Percentiles rank a stretch among this genome's conserved stretches.
Evolutionary conservation across 64 coral and sea anemone species (phyloP).

Genomic region (Pocillopora damicornis): DNA sequence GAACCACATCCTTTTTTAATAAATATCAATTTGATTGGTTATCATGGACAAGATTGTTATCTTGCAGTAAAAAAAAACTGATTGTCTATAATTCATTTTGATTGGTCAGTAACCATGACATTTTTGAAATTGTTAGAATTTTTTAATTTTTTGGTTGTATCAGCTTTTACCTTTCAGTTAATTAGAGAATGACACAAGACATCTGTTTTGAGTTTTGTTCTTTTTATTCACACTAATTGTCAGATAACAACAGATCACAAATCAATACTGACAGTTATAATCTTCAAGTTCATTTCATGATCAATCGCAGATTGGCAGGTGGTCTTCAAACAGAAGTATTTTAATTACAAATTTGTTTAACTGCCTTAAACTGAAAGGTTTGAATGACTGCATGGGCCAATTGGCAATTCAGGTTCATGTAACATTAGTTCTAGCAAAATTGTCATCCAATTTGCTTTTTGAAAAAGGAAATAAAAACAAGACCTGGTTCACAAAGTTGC

Average conservation of each 20-base stretch:
- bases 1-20: not conserved
- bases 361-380: not conserved
- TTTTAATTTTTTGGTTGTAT: not conserved
- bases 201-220: constrained; percentile 22
- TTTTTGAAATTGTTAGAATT: constrained; percentile 15
- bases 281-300: not conserved
- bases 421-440: not conserved
- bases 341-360: not conserved
- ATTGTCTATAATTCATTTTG: no score
- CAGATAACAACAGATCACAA: not conserved
- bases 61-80: no score
- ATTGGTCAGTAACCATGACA: not conserved
- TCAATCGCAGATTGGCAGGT: not conserved
- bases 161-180: not conserved
- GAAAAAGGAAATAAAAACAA: not conserved
- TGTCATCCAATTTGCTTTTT: not conserved
- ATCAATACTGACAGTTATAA: not conserved
- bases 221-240: not conserved
- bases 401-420: not conserved
- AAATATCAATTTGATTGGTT: not conserved
- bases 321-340: not conserved
- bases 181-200: not conserved
- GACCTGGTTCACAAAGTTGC: no score
- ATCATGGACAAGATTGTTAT: not conserved
- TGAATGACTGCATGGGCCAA: not conserved